Evolutionary conservation across 2,888 invertebrate species (phyloP).

Genomic region (Aphodius granarius): DNA sequence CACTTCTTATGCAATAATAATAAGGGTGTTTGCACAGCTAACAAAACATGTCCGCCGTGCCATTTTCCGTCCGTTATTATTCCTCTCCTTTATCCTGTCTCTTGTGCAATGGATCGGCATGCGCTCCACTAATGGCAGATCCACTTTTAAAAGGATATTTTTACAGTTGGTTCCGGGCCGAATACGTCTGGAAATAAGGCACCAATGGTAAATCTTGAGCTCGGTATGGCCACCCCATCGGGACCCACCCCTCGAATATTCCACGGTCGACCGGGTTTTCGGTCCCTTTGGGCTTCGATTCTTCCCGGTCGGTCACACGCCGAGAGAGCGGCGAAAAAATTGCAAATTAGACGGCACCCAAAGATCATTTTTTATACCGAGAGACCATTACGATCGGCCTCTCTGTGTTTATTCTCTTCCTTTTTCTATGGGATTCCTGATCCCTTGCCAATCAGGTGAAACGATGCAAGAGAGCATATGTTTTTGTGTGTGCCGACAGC

Average conservation of each 20-base stretch:
- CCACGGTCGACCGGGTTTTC: background rate
- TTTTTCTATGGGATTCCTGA: background rate
- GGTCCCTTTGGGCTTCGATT: background rate
- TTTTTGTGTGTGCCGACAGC: background rate
- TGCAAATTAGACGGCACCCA: background rate
- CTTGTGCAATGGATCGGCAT: background rate
- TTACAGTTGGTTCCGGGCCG: background rate
- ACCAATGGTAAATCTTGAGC: background rate
- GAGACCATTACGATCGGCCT: background rate
- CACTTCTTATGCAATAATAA: background rate
- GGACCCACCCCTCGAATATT: background rate
- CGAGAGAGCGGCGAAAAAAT: background rate
- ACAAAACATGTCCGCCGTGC: background rate
- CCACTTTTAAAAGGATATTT: background rate
- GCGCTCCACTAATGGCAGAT: background rate
- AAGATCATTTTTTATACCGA: background rate
- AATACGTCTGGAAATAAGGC: background rate
- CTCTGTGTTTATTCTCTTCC: background rate
- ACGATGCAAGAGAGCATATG: background rate
- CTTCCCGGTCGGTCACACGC: background rate
- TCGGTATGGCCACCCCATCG: background rate
- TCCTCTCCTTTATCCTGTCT: background rate
- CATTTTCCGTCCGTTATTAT: background rate
- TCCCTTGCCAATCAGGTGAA: background rate
- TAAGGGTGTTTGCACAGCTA: background rate